phyloP scores from a whole-genome alignment of 2,888 invertebrate genomes.

The Macaria notata region DNA sequence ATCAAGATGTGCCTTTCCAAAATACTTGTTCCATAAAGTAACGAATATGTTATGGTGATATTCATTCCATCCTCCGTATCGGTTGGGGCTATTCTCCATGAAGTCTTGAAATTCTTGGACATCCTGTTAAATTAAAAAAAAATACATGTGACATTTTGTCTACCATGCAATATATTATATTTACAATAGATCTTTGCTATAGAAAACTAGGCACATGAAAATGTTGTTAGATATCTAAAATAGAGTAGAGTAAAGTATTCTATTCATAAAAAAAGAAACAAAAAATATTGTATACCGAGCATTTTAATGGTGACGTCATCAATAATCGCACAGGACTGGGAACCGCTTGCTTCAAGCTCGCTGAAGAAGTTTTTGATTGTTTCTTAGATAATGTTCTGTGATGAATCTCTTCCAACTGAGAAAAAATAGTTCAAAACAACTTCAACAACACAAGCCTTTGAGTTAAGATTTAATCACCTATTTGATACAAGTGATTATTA shows the following conservation, averaged over 20 bases:
- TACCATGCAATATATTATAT: background rate
- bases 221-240: too few relatives aligned
- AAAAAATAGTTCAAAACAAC: constrained; percentile 15
- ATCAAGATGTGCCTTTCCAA: constrained; percentile 22
- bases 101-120: constrained; percentile 81
- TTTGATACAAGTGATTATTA: constrained; percentile 1
- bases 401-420: constrained; percentile 39
- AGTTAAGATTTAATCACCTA: background rate
- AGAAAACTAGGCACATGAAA: too few relatives aligned
- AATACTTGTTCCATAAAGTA: constrained; percentile 64
- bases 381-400: constrained; percentile 31
- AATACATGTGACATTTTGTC: background rate
- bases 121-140: constrained; percentile 56
- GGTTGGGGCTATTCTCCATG: constrained; percentile 68
- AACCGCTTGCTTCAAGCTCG: constrained; percentile 55
- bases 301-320: constrained; percentile 66
- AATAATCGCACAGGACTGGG: constrained; percentile 65
- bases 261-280: background rate
- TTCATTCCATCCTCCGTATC: constrained; percentile 81
- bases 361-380: constrained; percentile 36
- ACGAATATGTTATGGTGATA: constrained; percentile 81
- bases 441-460: background rate
- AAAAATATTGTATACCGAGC: constrained; percentile 46
- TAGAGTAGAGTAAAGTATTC: background rate
- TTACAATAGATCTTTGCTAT: background rate